These are phyloP conservation scores for Tuta absoluta DNA, from an alignment of 2,888 invertebrate genomes.

Conservation along the genomic window DNA sequence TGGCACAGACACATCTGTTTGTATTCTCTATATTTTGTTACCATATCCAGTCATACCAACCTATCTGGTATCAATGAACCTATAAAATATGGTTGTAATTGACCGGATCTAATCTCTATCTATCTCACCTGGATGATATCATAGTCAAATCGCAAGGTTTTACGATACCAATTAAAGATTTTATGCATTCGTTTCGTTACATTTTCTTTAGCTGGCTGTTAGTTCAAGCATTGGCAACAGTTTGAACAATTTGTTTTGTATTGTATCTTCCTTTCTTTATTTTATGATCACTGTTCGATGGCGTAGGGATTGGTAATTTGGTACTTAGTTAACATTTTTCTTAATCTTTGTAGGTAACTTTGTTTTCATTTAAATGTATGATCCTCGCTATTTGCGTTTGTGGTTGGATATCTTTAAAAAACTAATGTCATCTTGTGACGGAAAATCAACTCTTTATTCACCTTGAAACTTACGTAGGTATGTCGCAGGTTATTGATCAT, in stretches of 20 bases:
- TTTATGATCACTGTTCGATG: too few species aligned
- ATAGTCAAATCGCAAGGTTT: constrained; percentile 13
- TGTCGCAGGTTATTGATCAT: too few species aligned
- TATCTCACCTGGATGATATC: constrained; percentile 21
- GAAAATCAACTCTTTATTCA: constrained; percentile 9
- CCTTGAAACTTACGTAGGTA: constrained; percentile 2
- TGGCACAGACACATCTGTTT: not conserved
- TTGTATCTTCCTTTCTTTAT: too few species aligned
- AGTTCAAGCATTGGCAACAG: too few species aligned
- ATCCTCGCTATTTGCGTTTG: too few species aligned
- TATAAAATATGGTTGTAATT: not conserved
- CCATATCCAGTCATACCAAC: not conserved
- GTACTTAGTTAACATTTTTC: too few species aligned
- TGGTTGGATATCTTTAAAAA: constrained; percentile 23
- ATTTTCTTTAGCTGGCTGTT: not conserved
- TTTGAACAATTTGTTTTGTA: too few species aligned
- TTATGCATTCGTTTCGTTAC: constrained; percentile 14
- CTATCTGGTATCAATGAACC: not conserved
- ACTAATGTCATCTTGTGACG: constrained; percentile 19
- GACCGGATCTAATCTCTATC: constrained; percentile 10
- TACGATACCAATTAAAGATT: constrained; percentile 11
- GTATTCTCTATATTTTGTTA: not conserved
- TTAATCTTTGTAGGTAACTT: not conserved
- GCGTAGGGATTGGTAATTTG: too few species aligned
- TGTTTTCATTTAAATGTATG: constrained; percentile 6